Evolutionary conservation across 1,140 invertebrate species (phyloP).

Genomic region (Liolophura sinensis): DNA sequence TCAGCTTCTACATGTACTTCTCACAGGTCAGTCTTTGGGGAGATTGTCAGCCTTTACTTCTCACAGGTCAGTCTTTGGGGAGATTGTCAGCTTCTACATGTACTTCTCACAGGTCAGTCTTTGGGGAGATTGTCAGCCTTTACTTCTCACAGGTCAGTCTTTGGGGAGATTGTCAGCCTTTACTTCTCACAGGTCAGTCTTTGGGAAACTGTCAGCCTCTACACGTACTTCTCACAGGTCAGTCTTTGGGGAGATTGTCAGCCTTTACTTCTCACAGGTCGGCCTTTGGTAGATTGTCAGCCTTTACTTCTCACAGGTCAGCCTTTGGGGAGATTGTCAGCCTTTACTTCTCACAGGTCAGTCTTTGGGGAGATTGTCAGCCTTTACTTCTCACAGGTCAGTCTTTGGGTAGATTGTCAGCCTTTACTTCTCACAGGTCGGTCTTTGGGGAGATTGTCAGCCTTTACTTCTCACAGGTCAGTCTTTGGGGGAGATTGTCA

Average conservation of each 20-base stretch:
- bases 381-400: conserved; percentile 52
- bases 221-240: too few relatives aligned
- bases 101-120: too few relatives aligned
- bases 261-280: conserved; percentile 52
- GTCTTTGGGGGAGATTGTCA: conserved; percentile 45
- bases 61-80: too few relatives aligned
- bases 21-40: too few relatives aligned
- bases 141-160: conserved; percentile 55
- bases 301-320: conserved; percentile 52
- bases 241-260: conserved; percentile 43
- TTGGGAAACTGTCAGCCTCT: conserved; percentile 47
- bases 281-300: conserved; percentile 48
- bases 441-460: conserved; percentile 48
- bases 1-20: conserved; percentile 53
- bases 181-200: conserved; percentile 55
- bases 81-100: conserved; percentile 50
- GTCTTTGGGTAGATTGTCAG: conserved; percentile 43
- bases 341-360: conserved; percentile 52
- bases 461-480: conserved; percentile 52
- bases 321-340: conserved; percentile 43
- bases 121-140: conserved; percentile 43
- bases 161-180: conserved; percentile 43
- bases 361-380: conserved; percentile 43
- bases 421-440: conserved; percentile 51
- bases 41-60: conserved; percentile 52